phyloP scores from a whole-genome alignment of 2,888 invertebrate genomes.

The Torymus auratus region DNA sequence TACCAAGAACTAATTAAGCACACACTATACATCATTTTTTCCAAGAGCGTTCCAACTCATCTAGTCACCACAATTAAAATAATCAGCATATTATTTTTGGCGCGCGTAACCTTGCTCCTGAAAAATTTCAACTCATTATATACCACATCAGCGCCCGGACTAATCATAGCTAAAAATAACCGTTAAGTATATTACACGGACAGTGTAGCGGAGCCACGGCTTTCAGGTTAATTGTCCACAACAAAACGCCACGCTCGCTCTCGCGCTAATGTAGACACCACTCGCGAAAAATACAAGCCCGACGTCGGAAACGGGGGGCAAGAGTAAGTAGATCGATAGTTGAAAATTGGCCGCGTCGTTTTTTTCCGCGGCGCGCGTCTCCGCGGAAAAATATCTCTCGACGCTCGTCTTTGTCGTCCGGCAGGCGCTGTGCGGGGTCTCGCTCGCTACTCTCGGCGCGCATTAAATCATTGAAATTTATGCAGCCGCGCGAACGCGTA shows the following conservation, averaged over 20 bases:
- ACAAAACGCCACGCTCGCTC: background rate
- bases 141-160: background rate
- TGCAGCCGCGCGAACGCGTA: constrained; percentile 67
- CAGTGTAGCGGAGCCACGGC: constrained; percentile 27
- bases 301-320: too few species aligned
- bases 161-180: constrained; percentile 23
- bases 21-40: too few species aligned
- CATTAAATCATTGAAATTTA: constrained; percentile 77
- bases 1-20: too few species aligned
- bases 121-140: constrained; percentile 23
- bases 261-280: too few species aligned
- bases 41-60: too few species aligned
- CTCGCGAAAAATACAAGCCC: too few species aligned
- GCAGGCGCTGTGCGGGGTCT: constrained; percentile 67
- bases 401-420: constrained; percentile 32
- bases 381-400: constrained; percentile 47
- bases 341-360: background rate
- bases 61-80: too few species aligned
- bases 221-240: constrained; percentile 29
- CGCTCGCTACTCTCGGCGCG: constrained; percentile 64
- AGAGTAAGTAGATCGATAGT: constrained; percentile 18
- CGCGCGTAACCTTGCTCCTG: background rate
- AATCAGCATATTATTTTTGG: too few species aligned
- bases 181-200: constrained; percentile 24
- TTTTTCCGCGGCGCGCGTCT: background rate